Evolutionary conservation across 2,797 vertebrate genomes (phyloP), one percentile per base, ranked within the genome.

Genomic region (Macrochelys suwanniensis): DNA sequence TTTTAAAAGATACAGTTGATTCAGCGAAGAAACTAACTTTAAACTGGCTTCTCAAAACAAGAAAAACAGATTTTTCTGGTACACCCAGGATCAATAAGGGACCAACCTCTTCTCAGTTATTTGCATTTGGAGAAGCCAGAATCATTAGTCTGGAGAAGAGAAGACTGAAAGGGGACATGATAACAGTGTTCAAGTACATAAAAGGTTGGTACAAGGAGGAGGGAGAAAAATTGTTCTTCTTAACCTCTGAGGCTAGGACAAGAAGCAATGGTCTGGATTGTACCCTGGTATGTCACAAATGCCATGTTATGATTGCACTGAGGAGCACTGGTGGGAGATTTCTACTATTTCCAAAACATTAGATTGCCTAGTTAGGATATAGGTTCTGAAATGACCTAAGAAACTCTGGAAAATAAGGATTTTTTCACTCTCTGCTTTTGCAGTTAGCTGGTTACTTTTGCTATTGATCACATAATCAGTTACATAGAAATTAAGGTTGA

Each of bases 401-500:
- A 93, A 86, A 80, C 74, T 74, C 65, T 80, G 28, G 5, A 51
- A 89, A 74, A 37, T 71, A 59, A 85, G 89, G 82, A 87, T 93
- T 7, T 3, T 15, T 11, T 15, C 47, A 42, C 74, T 47, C 33
- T 92, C 57, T 33, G 92, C 82, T 84, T 1, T 2, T 92, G 49
- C 57, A 59, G 80, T 94, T 88, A 85, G 77, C 2, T 81, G 80
- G 82, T 94, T 95, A 82, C 78, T 93, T 93, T 89, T 89, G 89
- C 78, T 95, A 87, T 80, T 54, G 68, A 68, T 89, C 80, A 85
- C 56, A 91, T 68, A 80, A 92, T 95, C 74, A 80, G 37, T 76
- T 93, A n/a, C 28, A 79, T 84, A 28, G 88, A 92, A 89, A 93
- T 84, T 80, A 91, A 89, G 25, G 59, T 91, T 57, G n/a, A 96